Percentiles rank a stretch among this genome's conserved stretches.
Evolutionary conservation across 2,888 invertebrate genomes (phyloP).

Genomic region (Tholera decimalis): DNA sequence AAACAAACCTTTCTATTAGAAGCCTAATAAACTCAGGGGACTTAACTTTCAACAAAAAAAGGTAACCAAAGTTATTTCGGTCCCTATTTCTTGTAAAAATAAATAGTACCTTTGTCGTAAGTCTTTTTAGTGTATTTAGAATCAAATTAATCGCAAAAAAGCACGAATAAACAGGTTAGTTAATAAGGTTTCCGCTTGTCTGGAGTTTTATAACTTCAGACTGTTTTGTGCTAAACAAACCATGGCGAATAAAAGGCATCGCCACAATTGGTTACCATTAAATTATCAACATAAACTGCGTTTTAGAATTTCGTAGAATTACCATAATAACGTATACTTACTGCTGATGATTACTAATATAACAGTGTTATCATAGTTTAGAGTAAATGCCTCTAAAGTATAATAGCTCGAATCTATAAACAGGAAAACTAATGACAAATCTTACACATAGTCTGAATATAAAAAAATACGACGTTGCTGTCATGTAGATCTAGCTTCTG

Average conservation of each 20-base stretch:
- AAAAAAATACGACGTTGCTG: not conserved
- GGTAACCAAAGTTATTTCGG: conserved; percentile 16
- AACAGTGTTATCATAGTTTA: not conserved
- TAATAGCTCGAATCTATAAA: not conserved
- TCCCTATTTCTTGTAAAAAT: conserved; percentile 28
- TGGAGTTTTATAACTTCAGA: conserved; percentile 26
- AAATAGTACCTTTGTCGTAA: conserved; percentile 23
- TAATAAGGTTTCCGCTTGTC: conserved; percentile 36
- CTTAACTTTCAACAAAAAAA: conserved; percentile 33
- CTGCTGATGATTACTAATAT: not conserved
- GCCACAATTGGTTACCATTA: not conserved
- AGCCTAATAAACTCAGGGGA: conserved; percentile 15
- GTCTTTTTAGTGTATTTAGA: conserved; percentile 36
- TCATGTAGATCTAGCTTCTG: too few relatives aligned
- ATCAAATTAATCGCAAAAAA: conserved; percentile 37
- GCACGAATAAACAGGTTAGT: conserved; percentile 37
- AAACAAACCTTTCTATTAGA: conserved; percentile 10
- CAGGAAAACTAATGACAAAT: not conserved
- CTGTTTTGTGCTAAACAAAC: conserved; percentile 20
- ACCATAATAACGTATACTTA: too few relatives aligned
- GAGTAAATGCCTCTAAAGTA: not conserved
- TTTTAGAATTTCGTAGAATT: too few relatives aligned
- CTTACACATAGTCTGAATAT: not conserved
- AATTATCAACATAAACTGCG: not conserved
- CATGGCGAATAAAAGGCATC: not conserved